phyloP scores from a whole-genome alignment of 2,888 invertebrate species.

The Halictus ligatus region DNA sequence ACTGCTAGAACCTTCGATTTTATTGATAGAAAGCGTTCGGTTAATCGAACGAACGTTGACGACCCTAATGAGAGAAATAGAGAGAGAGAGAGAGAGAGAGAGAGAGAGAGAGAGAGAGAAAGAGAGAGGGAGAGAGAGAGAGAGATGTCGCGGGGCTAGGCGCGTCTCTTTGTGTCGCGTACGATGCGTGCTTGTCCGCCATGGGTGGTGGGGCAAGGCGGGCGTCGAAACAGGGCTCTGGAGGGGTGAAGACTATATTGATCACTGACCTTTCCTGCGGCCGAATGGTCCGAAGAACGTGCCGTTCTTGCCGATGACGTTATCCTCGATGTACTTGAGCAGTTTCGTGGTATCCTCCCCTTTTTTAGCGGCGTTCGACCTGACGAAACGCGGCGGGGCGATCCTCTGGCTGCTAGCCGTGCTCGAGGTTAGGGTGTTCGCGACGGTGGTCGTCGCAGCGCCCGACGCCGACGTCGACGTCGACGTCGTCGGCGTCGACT shows the following conservation, averaged over 20 bases:
- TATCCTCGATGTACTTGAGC: conserved; percentile 92
- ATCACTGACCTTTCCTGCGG: conserved; percentile 90
- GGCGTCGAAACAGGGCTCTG: conserved; percentile 4
- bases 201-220: background rate
- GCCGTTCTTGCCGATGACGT: conserved; percentile 92
- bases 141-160: conserved; percentile 6
- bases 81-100: conserved; percentile 18
- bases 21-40: conserved; percentile 30
- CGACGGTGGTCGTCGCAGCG: conserved; percentile 40
- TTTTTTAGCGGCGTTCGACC: conserved; percentile 85
- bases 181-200: conserved; percentile 23
- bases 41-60: conserved; percentile 39
- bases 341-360: conserved; percentile 89
- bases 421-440: conserved; percentile 27
- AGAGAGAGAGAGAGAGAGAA: conserved; percentile 26
- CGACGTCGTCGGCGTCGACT: conserved; percentile 46
- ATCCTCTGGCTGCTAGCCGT: conserved; percentile 72
- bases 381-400: conserved; percentile 79
- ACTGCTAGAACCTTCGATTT: conserved; percentile 36
- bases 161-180: conserved; percentile 33
- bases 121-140: conserved; percentile 26
- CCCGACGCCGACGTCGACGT: conserved; percentile 20
- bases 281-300: conserved; percentile 94
- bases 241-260: conserved; percentile 62
- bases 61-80: conserved; percentile 25